Conservation (phyloP, 2,797 vertebrate species). For the Spinibarbus caldwelli region DNA sequence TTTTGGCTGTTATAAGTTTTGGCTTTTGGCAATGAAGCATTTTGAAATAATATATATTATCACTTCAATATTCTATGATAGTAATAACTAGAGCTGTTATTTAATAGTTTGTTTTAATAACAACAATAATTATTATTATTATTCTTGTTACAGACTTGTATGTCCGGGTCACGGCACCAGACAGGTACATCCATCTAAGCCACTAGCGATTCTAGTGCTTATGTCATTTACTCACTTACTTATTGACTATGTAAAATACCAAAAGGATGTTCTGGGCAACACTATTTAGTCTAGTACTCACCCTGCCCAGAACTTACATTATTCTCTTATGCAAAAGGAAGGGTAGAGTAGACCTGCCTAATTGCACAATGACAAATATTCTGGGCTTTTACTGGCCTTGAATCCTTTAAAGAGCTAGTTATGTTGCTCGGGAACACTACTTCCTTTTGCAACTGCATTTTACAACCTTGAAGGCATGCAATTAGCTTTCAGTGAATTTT, state of each 20-base stretch:
- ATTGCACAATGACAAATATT: conserved; percentile 36
- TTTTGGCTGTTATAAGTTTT: not conserved
- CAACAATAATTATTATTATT: not conserved
- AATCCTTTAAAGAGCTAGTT: conserved; percentile 31
- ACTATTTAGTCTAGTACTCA: not conserved
- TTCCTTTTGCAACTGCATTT: conserved; percentile 16
- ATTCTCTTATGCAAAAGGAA: not conserved
- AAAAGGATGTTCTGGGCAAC: conserved; percentile 39
- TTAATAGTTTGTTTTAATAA: not conserved
- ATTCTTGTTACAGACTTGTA: not conserved
- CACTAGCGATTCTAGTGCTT: conserved; percentile 8
- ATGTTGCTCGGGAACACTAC: conserved; percentile 6
- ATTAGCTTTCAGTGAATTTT: conserved; percentile 9
- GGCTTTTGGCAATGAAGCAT: not conserved
- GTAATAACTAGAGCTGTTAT: not conserved
- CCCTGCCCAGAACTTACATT: not conserved
- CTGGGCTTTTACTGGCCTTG: conserved; percentile 25
- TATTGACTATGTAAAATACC: not conserved
- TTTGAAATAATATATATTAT: not conserved
- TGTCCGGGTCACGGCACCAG: conserved; percentile 9
- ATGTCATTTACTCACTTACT: not conserved
- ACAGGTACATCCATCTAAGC: conserved; percentile 26
- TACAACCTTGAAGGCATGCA: conserved; percentile 4
- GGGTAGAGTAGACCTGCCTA: not conserved
- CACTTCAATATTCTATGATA: not conserved